phyloP scores from a whole-genome alignment of 2,797 vertebrate genomes.

The Centroberyx gerrardi region DNA sequence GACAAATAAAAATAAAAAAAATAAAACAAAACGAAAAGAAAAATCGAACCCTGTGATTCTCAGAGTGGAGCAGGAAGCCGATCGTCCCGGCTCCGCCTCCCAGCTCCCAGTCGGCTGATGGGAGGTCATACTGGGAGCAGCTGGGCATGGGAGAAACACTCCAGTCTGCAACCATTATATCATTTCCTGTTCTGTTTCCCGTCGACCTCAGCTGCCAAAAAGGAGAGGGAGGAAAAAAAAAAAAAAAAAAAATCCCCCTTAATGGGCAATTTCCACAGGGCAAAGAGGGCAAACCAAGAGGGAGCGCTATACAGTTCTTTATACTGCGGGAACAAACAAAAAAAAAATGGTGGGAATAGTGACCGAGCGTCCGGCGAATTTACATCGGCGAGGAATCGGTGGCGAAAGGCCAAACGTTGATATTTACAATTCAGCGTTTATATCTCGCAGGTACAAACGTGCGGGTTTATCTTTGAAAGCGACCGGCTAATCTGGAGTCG shows the following conservation, averaged over 20 bases:
- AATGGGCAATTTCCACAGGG: constrained; percentile 85
- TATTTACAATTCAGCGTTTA: background rate
- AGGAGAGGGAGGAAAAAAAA: constrained; percentile 26
- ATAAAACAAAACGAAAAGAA: background rate
- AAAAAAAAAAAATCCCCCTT: constrained; percentile 61
- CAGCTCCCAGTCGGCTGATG: constrained; percentile 58
- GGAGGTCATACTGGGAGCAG: constrained; percentile 82
- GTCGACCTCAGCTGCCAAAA: constrained; percentile 83
- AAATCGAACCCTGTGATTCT: constrained; percentile 28
- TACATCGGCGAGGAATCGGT: too few species aligned
- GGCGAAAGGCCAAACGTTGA: too few species aligned
- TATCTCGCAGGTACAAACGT: background rate
- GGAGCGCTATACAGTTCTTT: constrained; percentile 69
- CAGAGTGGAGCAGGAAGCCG: constrained; percentile 45
- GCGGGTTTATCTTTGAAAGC: background rate
- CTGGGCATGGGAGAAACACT: constrained; percentile 83
- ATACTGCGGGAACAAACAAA: constrained; percentile 19
- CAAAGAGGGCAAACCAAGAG: constrained; percentile 73
- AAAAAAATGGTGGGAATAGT: constrained; percentile 49
- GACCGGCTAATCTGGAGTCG: constrained; percentile 28
- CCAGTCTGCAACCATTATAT: constrained; percentile 84
- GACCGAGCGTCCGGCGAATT: background rate
- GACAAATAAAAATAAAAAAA: background rate
- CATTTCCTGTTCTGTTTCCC: constrained; percentile 91
- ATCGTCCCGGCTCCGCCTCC: constrained; percentile 74